Conservation (phyloP, 1,140 invertebrate species). For the Bombus cullumanus region DNA sequence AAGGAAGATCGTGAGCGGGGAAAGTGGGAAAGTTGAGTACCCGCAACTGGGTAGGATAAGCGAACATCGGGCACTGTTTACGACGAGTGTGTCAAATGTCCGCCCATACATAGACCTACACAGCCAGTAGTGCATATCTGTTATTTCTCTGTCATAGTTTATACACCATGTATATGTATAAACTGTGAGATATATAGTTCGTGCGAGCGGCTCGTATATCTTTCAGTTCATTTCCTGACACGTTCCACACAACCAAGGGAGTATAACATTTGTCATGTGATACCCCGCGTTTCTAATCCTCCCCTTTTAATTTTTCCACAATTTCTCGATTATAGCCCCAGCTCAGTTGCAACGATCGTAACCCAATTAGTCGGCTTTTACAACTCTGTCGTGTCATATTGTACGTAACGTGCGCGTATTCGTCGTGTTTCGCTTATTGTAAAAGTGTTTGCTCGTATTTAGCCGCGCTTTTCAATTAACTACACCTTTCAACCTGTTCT, state of each 20-base stretch:
- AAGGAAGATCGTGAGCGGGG: no score
- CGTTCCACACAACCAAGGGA: constrained; percentile 2
- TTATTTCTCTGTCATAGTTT: constrained; percentile 59
- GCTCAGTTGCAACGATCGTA: not conserved
- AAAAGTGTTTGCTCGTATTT: no score
- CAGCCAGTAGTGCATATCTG: constrained; percentile 45
- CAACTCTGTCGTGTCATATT: not conserved
- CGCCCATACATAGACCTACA: not conserved
- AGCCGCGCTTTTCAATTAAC: no score
- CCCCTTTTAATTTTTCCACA: not conserved
- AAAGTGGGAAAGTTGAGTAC: constrained; percentile 36
- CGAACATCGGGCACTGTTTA: constrained; percentile 14
- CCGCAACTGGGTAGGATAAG: constrained; percentile 6
- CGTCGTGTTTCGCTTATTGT: no score
- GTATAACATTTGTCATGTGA: not conserved
- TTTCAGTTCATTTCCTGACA: constrained; percentile 52
- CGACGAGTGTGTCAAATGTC: constrained; percentile 55
- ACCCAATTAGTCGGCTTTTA: not conserved
- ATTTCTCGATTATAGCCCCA: not conserved
- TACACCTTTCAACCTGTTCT: no score
- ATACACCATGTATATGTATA: constrained; percentile 48
- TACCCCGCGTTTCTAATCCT: not conserved
- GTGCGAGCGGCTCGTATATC: constrained; percentile 11
- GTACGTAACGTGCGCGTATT: not conserved
- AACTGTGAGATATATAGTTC: constrained; percentile 57